A percentile compares a stretch with the other conserved stretches of the same genome.
Evolutionary conservation across 2,113 vertebrate genomes (phyloP).

Genomic region (Arizona elegans): DNA sequence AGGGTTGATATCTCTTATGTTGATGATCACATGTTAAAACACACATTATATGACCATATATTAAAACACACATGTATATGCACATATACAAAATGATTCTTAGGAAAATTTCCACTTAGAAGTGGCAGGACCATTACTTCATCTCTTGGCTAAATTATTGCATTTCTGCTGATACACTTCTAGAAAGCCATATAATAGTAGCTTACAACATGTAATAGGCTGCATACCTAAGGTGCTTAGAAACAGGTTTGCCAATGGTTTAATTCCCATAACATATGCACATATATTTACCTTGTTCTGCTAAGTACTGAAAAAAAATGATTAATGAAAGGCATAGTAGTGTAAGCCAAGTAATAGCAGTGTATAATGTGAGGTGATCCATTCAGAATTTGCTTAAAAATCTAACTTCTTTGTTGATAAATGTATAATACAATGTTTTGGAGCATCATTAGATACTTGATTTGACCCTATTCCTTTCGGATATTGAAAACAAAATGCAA

Average conservation of each 20-base stretch:
- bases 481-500: background rate
- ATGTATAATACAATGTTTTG: background rate
- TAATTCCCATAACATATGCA: background rate
- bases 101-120: background rate
- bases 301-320: background rate
- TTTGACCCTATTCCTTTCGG: background rate
- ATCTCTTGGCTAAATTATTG: background rate
- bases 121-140: background rate
- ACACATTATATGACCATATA: background rate
- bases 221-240: background rate
- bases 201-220: rapidly evolving
- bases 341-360: background rate
- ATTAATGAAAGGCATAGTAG: background rate
- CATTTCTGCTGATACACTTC: background rate
- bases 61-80: background rate
- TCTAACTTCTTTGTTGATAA: background rate
- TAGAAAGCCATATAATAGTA: background rate
- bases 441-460: background rate
- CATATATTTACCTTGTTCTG: background rate
- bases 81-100: background rate
- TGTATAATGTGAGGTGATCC: background rate
- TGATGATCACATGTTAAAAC: background rate
- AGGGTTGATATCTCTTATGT: background rate
- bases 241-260: background rate
- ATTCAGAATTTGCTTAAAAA: background rate